These are phyloP conservation scores for Ophioninae sp. DNA, from an alignment of 2,888 invertebrate genomes.

Conservation along the genomic window DNA sequence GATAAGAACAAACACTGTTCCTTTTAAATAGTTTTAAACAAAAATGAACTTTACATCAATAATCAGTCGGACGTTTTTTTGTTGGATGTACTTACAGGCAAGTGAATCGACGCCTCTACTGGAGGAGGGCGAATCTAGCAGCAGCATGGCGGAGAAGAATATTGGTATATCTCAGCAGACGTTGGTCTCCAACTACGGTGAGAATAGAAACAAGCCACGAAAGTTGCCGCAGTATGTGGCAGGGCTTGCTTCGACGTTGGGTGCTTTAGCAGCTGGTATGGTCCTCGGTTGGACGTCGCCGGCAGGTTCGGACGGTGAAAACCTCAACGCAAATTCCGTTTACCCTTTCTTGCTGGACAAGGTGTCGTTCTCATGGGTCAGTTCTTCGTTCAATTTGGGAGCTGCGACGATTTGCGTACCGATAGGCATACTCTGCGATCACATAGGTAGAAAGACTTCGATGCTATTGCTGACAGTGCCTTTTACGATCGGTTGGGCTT, in stretches of 20 bases:
- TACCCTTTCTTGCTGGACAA: slow-evolving; percentile 83
- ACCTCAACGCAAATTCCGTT: slow-evolving; percentile 64
- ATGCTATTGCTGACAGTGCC: slow-evolving; percentile 86
- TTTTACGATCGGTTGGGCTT: slow-evolving; percentile 88
- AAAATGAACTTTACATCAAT: not conserved
- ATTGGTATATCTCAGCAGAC: slow-evolving; percentile 84
- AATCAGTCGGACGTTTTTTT: not conserved
- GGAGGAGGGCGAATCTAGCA: slow-evolving; percentile 73
- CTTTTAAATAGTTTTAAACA: not conserved
- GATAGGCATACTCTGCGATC: slow-evolving; percentile 86
- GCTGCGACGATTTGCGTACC: slow-evolving; percentile 88
- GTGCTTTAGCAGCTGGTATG: slow-evolving; percentile 89
- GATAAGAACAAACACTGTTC: too few species aligned
- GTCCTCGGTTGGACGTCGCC: slow-evolving; percentile 91
- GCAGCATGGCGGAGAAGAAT: slow-evolving; percentile 82
- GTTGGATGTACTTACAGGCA: slow-evolving; percentile 65
- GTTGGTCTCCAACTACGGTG: slow-evolving; percentile 79
- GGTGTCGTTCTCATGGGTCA: slow-evolving; percentile 86
- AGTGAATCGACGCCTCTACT: slow-evolving; percentile 80
- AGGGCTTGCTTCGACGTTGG: slow-evolving; percentile 88
- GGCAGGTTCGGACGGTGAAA: slow-evolving; percentile 81
- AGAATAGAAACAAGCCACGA: slow-evolving; percentile 69
- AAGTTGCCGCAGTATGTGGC: slow-evolving; percentile 86
- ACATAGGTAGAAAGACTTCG: slow-evolving; percentile 87
- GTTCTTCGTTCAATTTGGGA: slow-evolving; percentile 87